A percentile compares a stretch with the other conserved stretches of the same genome.
Evolutionary conservation across 2,888 invertebrate genomes (phyloP).

Genomic region (Mimachlamys varia): DNA sequence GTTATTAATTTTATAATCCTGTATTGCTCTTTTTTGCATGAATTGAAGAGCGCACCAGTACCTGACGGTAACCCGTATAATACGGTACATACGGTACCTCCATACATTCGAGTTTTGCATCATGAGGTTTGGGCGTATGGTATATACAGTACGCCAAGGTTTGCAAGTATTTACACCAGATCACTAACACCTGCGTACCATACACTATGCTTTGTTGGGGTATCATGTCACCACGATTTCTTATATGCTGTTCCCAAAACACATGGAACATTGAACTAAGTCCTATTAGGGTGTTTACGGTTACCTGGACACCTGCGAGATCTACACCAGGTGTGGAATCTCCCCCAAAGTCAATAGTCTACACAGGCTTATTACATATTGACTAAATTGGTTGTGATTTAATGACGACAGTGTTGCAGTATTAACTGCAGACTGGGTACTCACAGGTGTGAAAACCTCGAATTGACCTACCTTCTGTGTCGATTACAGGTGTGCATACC

Average conservation of each 20-base stretch:
- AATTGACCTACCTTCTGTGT: too few relatives aligned
- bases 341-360: not conserved
- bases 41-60: too few relatives aligned
- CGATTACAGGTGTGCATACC: too few relatives aligned
- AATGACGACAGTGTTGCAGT: not conserved
- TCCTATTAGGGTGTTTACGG: not conserved
- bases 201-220: not conserved
- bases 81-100: not conserved
- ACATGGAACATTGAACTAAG: not conserved
- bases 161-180: not conserved
- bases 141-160: too few relatives aligned
- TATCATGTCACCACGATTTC: too few relatives aligned
- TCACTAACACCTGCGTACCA: not conserved
- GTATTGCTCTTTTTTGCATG: too few relatives aligned
- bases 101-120: too few relatives aligned
- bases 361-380: conserved; percentile 4
- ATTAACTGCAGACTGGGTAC: not conserved
- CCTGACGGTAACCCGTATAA: too few relatives aligned
- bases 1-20: too few relatives aligned
- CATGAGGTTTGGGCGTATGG: too few relatives aligned
- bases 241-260: too few relatives aligned
- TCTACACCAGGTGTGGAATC: not conserved
- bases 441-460: too few relatives aligned
- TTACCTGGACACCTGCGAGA: not conserved
- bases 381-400: conserved; percentile 15